phyloP scores from a whole-genome alignment of 2,888 invertebrate genomes.

The Thysanoteuthis rhombus region DNA sequence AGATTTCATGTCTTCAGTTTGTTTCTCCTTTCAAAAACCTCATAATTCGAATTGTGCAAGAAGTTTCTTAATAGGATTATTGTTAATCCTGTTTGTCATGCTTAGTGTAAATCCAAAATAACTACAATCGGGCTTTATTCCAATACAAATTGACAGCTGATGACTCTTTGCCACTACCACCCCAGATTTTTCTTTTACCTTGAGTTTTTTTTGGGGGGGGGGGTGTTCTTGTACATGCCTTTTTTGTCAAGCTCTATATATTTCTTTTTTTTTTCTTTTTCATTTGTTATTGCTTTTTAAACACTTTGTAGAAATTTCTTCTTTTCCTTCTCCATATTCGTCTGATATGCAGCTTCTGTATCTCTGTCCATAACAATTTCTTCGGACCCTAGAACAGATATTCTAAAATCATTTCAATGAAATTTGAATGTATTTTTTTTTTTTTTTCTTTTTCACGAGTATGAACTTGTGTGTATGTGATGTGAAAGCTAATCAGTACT shows the following conservation, averaged over 20 bases:
- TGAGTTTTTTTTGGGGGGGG: no score
- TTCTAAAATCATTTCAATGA: no score
- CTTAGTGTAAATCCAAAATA: constrained; percentile 12
- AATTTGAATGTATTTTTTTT: no score
- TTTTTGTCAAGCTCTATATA: not conserved
- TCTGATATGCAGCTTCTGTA: no score
- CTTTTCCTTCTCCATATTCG: no score
- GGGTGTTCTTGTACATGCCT: no score
- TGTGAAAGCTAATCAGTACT: not conserved
- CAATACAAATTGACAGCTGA: constrained; percentile 12
- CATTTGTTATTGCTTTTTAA: no score
- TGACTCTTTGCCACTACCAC: not conserved
- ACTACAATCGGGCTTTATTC: not conserved
- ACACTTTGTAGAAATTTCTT: no score
- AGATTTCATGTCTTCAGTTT: not conserved
- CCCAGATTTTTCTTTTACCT: not conserved
- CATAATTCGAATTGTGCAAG: not conserved
- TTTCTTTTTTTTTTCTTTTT: not conserved
- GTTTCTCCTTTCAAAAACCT: not conserved
- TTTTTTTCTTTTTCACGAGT: no score
- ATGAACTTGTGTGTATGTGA: no score
- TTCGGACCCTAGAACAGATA: no score
- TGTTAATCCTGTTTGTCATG: constrained; percentile 12
- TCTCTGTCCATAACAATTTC: no score
- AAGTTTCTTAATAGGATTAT: not conserved